These are phyloP conservation scores for Thalassophryne amazonica DNA, from an alignment of 2,797 vertebrate species.

Conservation along the genomic window DNA sequence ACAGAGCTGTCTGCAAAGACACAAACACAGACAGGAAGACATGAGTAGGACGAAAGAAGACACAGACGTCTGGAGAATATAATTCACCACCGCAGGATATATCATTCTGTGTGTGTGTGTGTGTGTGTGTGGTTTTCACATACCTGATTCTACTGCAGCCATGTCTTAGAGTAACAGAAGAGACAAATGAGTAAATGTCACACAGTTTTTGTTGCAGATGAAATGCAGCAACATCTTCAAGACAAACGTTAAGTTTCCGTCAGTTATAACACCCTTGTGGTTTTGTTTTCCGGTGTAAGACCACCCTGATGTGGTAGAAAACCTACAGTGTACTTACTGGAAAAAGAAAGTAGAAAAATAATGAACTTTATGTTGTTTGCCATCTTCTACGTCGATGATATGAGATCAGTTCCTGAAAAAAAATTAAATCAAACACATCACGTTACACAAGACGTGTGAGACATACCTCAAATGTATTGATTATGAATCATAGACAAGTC, in stretches of 20 bases:
- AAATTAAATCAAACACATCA: no score
- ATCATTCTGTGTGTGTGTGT: background rate
- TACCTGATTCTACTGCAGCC: conserved; percentile 26
- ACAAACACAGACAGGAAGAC: conserved; percentile 3
- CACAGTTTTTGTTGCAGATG: background rate
- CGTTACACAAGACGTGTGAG: no score
- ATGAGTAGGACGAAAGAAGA: conserved; percentile 11
- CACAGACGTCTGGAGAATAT: conserved; percentile 20
- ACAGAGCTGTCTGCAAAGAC: conserved; percentile 24
- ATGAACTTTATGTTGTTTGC: conserved; percentile 7
- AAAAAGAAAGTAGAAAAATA: conserved; percentile 23
- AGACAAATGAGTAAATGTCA: background rate
- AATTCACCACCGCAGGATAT: background rate
- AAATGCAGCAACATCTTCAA: background rate
- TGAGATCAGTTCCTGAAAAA: no score
- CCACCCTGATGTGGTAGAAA: background rate
- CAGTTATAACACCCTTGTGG: conserved; percentile 19
- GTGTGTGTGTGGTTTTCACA: background rate
- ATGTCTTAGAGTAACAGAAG: conserved; percentile 28
- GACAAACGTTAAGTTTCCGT: conserved; percentile 24
- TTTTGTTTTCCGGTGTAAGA: conserved; percentile 57
- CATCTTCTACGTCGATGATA: conserved; percentile 56
- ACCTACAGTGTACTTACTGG: conserved; percentile 47
- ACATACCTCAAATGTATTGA: no score
- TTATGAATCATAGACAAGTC: no score